phyloP scores from a whole-genome alignment of 2,797 vertebrate genomes.

The Brachymystax lenok region DNA sequence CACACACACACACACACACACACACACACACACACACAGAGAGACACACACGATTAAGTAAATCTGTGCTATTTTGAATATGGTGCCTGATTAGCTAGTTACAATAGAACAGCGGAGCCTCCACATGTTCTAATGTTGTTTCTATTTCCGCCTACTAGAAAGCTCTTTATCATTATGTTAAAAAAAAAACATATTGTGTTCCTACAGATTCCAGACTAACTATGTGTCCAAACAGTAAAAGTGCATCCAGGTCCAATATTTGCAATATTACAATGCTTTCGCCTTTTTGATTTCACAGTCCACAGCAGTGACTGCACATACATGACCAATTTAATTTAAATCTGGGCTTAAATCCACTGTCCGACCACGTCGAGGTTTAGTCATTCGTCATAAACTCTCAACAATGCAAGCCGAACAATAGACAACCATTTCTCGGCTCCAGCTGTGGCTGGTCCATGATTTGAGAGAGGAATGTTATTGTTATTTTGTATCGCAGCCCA shows the following conservation, averaged over 20 bases:
- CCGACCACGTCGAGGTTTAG: slow-evolving; percentile 2
- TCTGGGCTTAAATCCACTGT: not conserved
- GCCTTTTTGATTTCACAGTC: not conserved
- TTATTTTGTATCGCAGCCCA: slow-evolving; percentile 23
- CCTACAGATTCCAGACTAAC: not conserved
- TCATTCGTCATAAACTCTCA: slow-evolving; percentile 2
- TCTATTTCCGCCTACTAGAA: not conserved
- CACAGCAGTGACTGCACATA: not conserved
- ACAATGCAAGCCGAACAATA: not conserved
- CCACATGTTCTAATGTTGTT: not conserved
- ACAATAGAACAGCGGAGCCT: not conserved
- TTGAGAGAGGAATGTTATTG: slow-evolving; percentile 25
- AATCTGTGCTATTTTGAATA: slow-evolving; percentile 1
- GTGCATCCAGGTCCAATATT: not conserved
- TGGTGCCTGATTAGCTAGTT: not conserved
- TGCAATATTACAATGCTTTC: not conserved
- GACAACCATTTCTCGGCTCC: slow-evolving; percentile 2
- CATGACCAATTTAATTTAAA: not conserved
- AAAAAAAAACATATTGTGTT: not conserved
- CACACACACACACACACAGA: not conserved
- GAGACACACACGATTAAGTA: not conserved
- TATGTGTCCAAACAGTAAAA: not conserved
- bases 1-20: slow-evolving; percentile 1
- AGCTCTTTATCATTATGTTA: not conserved
- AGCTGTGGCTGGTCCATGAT: slow-evolving; percentile 27